Conservation (phyloP, 2,888 invertebrate genomes). For the Metopia argyrocephala region DNA sequence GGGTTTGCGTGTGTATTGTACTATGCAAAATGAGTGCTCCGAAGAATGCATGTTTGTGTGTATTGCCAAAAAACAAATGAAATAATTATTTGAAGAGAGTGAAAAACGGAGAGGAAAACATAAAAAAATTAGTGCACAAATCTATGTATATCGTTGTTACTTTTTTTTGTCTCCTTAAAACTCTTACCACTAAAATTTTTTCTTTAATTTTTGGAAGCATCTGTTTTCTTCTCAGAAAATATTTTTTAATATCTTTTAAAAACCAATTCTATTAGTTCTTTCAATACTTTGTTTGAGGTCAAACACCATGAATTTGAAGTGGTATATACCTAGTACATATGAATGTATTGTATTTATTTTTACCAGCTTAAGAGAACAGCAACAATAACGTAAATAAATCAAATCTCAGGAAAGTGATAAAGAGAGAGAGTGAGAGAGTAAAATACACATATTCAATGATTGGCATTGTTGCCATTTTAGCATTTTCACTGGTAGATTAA, state of each 20-base stretch:
- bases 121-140: too few relatives aligned
- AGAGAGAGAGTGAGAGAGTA: too few relatives aligned
- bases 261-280: not conserved
- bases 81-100: not conserved
- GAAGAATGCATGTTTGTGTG: not conserved
- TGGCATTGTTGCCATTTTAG: too few relatives aligned
- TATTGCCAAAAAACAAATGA: not conserved
- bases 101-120: too few relatives aligned
- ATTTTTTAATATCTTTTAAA: not conserved
- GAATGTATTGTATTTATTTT: too few relatives aligned
- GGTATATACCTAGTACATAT: constrained; percentile 50
- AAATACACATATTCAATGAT: too few relatives aligned
- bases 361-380: not conserved
- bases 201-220: not conserved
- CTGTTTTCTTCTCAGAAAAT: not conserved
- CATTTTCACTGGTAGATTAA: too few relatives aligned
- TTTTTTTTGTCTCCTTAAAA: too few relatives aligned
- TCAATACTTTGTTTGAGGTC: constrained; percentile 71
- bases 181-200: not conserved
- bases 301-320: constrained; percentile 67
- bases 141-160: too few relatives aligned
- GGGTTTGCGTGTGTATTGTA: not conserved
- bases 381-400: not conserved
- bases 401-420: too few relatives aligned
- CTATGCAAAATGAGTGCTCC: not conserved